A percentile compares a stretch with the other conserved stretches of the same genome.
Conservation (phyloP, 2,888 invertebrate species). For the Sepioteuthis lessoniana region DNA sequence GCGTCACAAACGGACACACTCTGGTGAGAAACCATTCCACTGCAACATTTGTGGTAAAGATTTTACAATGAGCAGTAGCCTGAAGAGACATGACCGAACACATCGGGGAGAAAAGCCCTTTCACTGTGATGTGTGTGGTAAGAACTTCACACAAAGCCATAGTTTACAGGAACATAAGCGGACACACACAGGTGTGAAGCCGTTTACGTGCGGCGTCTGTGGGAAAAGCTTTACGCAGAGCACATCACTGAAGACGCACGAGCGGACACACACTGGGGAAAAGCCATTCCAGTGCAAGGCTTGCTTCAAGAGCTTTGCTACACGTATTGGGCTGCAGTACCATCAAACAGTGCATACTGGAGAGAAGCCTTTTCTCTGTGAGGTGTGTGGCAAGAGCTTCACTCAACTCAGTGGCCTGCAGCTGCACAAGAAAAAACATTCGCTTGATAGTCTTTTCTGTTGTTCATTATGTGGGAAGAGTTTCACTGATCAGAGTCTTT, state of each 20-base stretch:
- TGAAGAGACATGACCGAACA: neutral
- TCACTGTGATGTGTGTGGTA: neutral
- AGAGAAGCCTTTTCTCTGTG: constrained; percentile 20
- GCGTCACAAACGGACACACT: neutral
- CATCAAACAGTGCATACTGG: neutral
- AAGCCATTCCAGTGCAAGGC: neutral
- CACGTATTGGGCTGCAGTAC: neutral
- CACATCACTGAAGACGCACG: constrained; percentile 13
- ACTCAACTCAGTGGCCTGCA: neutral
- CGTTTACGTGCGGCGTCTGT: constrained; percentile 33
- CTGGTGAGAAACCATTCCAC: neutral
- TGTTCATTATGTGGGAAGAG: no score
- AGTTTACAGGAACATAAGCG: neutral
- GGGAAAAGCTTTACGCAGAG: constrained; percentile 33
- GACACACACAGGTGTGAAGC: constrained; percentile 33
- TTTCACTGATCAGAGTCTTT: neutral
- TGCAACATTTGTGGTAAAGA: neutral
- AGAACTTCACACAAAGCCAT: neutral
- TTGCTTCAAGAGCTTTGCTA: neutral
- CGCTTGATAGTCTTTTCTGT: no score
- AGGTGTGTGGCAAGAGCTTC: constrained; percentile 12
- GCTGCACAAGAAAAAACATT: neutral
- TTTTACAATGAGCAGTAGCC: neutral
- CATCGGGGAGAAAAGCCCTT: neutral
- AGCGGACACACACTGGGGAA: constrained; percentile 20